phyloP scores from a whole-genome alignment of 2,888 invertebrate species.

The Acleris laterana region DNA sequence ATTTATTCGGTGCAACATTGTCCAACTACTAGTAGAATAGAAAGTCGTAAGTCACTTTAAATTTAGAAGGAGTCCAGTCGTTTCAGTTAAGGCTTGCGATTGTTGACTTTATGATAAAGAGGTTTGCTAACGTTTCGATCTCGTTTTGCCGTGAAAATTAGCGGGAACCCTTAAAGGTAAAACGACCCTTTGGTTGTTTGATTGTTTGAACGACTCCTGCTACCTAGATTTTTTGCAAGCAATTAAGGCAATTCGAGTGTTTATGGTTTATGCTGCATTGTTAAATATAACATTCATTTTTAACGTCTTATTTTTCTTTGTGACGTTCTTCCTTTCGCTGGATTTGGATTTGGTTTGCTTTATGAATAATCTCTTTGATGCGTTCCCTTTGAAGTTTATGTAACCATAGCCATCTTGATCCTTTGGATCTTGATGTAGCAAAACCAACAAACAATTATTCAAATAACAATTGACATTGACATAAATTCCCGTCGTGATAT shows the following conservation, averaged over 20 bases:
- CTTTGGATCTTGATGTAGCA: too few relatives aligned
- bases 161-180: constrained; percentile 44
- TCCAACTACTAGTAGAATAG: not conserved
- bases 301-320: not conserved
- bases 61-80: not conserved
- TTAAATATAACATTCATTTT: not conserved
- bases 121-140: constrained; percentile 49
- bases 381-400: too few relatives aligned
- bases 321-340: not conserved
- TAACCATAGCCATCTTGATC: too few relatives aligned
- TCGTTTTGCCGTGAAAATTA: constrained; percentile 60
- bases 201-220: constrained; percentile 1
- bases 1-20: constrained; percentile 51
- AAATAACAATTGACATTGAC: too few relatives aligned
- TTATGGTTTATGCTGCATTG: constrained; percentile 10
- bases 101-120: constrained; percentile 65
- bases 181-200: constrained; percentile 6
- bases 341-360: not conserved
- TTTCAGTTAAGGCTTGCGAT: not conserved
- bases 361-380: too few relatives aligned
- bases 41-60: not conserved
- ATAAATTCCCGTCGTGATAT: too few relatives aligned
- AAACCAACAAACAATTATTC: too few relatives aligned
- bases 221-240: constrained; percentile 6
- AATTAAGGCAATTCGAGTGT: constrained; percentile 10